These are phyloP conservation scores for Drosophila monieri DNA, from an alignment of 2,888 invertebrate genomes.

Conservation along the genomic window DNA sequence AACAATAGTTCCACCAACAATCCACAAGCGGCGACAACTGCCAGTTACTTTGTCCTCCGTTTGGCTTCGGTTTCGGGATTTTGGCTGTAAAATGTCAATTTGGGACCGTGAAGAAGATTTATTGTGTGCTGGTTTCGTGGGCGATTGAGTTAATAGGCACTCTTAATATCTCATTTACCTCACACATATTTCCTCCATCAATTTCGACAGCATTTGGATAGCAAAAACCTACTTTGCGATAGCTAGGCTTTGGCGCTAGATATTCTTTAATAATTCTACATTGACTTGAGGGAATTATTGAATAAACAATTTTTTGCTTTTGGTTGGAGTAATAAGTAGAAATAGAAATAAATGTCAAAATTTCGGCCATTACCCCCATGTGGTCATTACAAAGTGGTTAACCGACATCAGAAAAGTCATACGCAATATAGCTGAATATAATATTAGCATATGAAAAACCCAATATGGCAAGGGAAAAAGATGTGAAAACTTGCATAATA, in stretches of 20 bases:
- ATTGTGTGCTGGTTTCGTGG: conserved; percentile 47
- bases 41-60: conserved; percentile 62
- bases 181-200: conserved; percentile 32
- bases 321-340: background rate
- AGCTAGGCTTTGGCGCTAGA: background rate
- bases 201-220: conserved; percentile 14
- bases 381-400: conserved; percentile 4
- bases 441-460: conserved; percentile 14
- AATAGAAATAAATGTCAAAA: background rate
- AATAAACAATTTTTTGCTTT: background rate
- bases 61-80: conserved; percentile 51
- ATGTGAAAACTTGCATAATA: conserved; percentile 29
- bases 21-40: conserved; percentile 29
- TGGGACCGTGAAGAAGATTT: conserved; percentile 74
- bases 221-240: background rate
- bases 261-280: background rate
- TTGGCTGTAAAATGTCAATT: conserved; percentile 77
- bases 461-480: background rate
- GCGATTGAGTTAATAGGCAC: conserved; percentile 60
- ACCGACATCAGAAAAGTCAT: conserved; percentile 21
- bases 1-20: conserved; percentile 26
- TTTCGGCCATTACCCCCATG: no score
- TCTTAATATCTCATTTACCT: conserved; percentile 44
- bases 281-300: no score
- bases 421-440: conserved; percentile 5